phyloP scores from a whole-genome alignment of 2,797 vertebrate species.

The Triplophysa yarkandensis region DNA sequence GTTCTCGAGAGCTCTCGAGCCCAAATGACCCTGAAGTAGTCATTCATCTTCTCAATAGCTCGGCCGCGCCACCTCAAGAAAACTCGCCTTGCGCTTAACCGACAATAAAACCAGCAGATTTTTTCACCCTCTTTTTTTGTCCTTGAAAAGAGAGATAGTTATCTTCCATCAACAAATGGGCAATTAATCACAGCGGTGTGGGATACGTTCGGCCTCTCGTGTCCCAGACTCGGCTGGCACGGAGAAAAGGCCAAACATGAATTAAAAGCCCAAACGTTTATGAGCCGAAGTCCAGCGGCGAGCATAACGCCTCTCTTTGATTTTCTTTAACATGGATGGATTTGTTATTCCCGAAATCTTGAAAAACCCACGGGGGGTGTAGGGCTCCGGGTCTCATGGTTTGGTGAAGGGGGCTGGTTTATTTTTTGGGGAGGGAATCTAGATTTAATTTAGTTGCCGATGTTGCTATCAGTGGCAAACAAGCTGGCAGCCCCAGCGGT shows the following conservation, averaged over 20 bases:
- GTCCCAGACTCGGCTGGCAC: conserved; percentile 21
- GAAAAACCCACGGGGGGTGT: background rate
- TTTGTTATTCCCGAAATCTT: conserved; percentile 53
- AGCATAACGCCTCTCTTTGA: conserved; percentile 27
- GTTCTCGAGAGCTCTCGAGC: conserved; percentile 58
- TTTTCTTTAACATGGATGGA: conserved; percentile 27
- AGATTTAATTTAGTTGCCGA: conserved; percentile 63
- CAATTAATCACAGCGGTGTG: conserved; percentile 56
- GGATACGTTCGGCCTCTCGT: conserved; percentile 18
- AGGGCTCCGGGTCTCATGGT: conserved; percentile 40
- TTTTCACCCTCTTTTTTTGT: conserved; percentile 31
- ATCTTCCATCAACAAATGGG: conserved; percentile 61
- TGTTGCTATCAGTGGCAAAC: conserved; percentile 53
- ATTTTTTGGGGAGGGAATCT: conserved; percentile 56
- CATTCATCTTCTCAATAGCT: conserved; percentile 65
- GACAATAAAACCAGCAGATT: conserved; percentile 55
- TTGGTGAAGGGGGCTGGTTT: conserved; percentile 46
- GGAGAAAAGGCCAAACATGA: conserved; percentile 48
- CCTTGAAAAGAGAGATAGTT: conserved; percentile 50
- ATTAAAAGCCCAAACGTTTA: conserved; percentile 31
- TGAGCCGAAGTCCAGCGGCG: conserved; percentile 32
- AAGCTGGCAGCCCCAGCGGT: conserved; percentile 55
- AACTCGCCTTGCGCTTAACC: conserved; percentile 43
- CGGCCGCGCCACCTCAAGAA: conserved; percentile 55
- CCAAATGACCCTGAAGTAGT: conserved; percentile 60